Percentiles rank a stretch among this genome's conserved stretches.
Evolutionary conservation across 2,113 vertebrate species (phyloP).

Genomic region (Rhynchopsitta pachyrhyncha): DNA sequence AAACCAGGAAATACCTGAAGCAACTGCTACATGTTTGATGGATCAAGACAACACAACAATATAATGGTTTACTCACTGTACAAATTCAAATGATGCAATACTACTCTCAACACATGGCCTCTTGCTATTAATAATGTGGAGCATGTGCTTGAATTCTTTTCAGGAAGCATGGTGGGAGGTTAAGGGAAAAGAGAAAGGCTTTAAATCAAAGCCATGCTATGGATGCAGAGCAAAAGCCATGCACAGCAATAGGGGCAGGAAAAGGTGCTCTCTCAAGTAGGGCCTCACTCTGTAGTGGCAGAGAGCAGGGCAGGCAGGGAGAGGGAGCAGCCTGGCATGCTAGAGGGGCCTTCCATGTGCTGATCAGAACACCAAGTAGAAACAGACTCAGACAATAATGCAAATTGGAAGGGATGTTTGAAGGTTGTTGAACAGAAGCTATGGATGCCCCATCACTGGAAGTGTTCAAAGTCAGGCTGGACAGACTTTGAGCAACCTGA

Average conservation of each 20-base stretch:
- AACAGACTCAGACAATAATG: neutral
- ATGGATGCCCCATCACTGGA: neutral
- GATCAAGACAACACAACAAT: neutral
- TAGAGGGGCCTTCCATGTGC: fast-evolving
- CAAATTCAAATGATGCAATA: neutral
- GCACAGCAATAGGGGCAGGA: fast-evolving
- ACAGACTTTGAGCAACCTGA: neutral
- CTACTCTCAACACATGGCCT: neutral
- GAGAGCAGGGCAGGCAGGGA: neutral
- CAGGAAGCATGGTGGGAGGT: neutral
- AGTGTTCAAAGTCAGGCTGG: neutral
- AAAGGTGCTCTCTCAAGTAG: neutral
- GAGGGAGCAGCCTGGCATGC: neutral
- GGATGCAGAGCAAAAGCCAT: neutral
- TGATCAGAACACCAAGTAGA: neutral
- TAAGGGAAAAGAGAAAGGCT: neutral
- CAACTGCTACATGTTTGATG: neutral
- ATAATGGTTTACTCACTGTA: neutral
- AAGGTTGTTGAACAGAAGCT: neutral
- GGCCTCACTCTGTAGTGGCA: neutral
- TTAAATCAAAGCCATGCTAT: neutral
- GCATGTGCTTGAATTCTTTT: neutral
- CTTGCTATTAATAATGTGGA: neutral
- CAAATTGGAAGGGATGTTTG: neutral
- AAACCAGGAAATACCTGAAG: neutral